These are phyloP conservation scores for Dreissena polymorpha DNA, from an alignment of 1,140 invertebrate species.

Conservation along the genomic window DNA sequence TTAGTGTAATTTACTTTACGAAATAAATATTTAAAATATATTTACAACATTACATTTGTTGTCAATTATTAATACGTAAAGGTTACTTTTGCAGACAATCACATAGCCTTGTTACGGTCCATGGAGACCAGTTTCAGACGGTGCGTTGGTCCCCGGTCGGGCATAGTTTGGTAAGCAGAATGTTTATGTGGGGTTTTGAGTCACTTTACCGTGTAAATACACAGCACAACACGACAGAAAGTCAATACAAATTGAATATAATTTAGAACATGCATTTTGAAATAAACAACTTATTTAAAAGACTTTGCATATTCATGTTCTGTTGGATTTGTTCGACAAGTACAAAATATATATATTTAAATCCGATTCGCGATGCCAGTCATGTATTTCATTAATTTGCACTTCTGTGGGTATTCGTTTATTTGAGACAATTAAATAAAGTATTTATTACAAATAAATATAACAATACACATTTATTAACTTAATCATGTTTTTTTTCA, in stretches of 20 bases:
- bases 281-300: no score
- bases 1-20: no score
- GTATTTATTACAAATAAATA: no score
- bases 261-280: no score
- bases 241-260: not conserved
- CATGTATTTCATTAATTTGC: not conserved
- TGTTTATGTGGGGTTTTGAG: not conserved
- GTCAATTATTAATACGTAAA: not conserved
- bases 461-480: no score
- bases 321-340: no score
- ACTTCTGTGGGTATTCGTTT: not conserved
- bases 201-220: not conserved
- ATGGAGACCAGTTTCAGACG: constrained; percentile 76
- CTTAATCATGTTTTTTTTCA: no score
- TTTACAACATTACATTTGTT: no score
- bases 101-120: constrained; percentile 33
- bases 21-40: no score
- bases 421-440: not conserved
- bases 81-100: constrained; percentile 80
- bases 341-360: not conserved
- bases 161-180: constrained; percentile 78
- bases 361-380: not conserved
- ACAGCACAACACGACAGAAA: not conserved
- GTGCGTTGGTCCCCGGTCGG: constrained; percentile 87
- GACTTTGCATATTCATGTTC: no score